A percentile compares a stretch with the other conserved stretches of the same genome.
Evolutionary conservation across 2,888 invertebrate species (phyloP).

Genomic region (Oxyteleia sp.): DNA sequence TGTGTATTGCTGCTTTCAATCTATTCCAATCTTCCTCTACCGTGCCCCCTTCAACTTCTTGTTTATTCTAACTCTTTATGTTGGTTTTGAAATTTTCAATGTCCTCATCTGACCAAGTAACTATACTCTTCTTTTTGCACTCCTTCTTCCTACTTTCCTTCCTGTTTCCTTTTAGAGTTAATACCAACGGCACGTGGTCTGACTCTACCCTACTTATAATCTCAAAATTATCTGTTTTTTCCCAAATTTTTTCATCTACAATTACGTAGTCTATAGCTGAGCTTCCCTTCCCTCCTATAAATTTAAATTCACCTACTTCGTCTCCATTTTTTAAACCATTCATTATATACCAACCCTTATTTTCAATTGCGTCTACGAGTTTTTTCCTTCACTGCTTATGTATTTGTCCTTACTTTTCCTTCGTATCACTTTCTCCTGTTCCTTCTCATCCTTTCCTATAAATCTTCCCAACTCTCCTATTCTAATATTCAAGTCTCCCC

Average conservation of each 20-base stretch:
- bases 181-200: slow-evolving; percentile 50
- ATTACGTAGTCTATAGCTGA: slow-evolving; percentile 66
- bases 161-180: slow-evolving; percentile 7
- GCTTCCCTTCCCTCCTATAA: slow-evolving; percentile 43
- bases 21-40: too few relatives aligned
- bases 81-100: too few relatives aligned
- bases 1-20: too few relatives aligned
- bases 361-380: slow-evolving; percentile 44
- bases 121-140: too few relatives aligned
- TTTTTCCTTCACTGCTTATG: slow-evolving; percentile 29
- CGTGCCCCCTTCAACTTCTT: too few relatives aligned
- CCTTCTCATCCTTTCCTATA: too few relatives aligned
- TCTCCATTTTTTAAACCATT: slow-evolving; percentile 44
- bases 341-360: slow-evolving; percentile 49
- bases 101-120: too few relatives aligned
- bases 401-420: slow-evolving; percentile 19
- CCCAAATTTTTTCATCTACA: slow-evolving; percentile 20
- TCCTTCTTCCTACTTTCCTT: not conserved
- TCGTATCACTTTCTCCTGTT: not conserved
- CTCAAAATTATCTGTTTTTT: slow-evolving; percentile 13
- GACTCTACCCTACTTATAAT: slow-evolving; percentile 47
- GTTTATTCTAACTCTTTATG: too few relatives aligned
- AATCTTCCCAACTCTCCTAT: slow-evolving; percentile 31
- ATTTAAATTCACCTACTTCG: slow-evolving; percentile 61
- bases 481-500: slow-evolving; percentile 48